Evolutionary conservation across 2,888 invertebrate genomes (phyloP).

Genomic region (Apocheima hispidaria): DNA sequence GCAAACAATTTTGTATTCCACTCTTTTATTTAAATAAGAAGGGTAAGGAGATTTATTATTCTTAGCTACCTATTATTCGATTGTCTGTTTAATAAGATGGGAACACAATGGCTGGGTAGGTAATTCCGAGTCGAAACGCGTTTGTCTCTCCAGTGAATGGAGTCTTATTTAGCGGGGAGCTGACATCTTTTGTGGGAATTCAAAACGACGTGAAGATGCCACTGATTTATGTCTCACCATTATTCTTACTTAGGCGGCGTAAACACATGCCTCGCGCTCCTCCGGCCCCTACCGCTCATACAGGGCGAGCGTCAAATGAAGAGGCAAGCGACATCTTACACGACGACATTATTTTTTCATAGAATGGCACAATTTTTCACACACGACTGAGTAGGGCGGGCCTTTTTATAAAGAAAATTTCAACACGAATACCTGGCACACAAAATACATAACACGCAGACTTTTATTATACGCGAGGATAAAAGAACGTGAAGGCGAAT

Average conservation of each 20-base stretch:
- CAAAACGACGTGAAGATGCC: slow-evolving; percentile 75
- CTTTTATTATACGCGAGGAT: too few relatives aligned
- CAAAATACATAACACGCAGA: slow-evolving; percentile 8
- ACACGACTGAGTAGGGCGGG: slow-evolving; percentile 8
- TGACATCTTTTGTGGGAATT: slow-evolving; percentile 72
- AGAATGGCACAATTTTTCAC: slow-evolving; percentile 33
- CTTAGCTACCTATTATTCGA: slow-evolving; percentile 23
- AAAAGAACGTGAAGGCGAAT: slow-evolving; percentile 13
- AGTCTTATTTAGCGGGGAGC: slow-evolving; percentile 60
- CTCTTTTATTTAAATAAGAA: slow-evolving; percentile 12
- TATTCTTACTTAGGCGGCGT: slow-evolving; percentile 79
- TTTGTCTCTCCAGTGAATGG: slow-evolving; percentile 58
- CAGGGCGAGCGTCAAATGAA: slow-evolving; percentile 49
- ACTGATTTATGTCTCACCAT: slow-evolving; percentile 76
- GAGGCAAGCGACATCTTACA: slow-evolving; percentile 38
- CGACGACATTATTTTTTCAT: slow-evolving; percentile 43
- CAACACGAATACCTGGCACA: slow-evolving; percentile 22
- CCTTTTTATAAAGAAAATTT: slow-evolving; percentile 19
- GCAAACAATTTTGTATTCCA: not conserved
- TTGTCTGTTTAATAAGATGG: slow-evolving; percentile 48
- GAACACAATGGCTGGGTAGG: slow-evolving; percentile 49
- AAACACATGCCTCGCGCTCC: slow-evolving; percentile 74
- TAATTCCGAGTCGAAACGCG: slow-evolving; percentile 43
- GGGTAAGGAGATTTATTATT: slow-evolving; percentile 12
- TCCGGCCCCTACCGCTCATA: slow-evolving; percentile 29